Base-by-base conservation (phyloP, 2,888 invertebrate genomes). In the Lithophane socia region DNA sequence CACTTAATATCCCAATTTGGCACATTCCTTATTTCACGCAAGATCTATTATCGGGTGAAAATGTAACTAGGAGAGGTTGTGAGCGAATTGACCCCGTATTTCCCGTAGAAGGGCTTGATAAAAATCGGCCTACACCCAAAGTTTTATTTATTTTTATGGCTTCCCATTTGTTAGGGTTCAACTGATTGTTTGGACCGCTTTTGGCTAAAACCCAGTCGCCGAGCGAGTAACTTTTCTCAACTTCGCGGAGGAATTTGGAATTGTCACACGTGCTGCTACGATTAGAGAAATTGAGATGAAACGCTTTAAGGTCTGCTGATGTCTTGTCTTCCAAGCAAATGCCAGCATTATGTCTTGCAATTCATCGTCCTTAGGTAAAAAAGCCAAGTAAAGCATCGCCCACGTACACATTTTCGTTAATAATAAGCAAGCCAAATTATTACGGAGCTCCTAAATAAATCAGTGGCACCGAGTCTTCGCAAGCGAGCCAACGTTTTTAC, bases 131-230 rank as follows among this genome's bases (percentile, higher is more conserved):
- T 83, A 88, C 86, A 83, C 90, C 90, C 87, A 89, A 90, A 93
- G 92, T 93, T 94, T 94, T 93, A 93, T 94, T 94, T 94, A 93
- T 94, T 94, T 93, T 93, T 93, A 94, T 92, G 88, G 90, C 90
- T 90, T 16, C 77, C 91, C 92, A 93, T 94, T 93, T 93, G 92
- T 93, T 92, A 92, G 89, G 88, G 92, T 90, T 88, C 90, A 90
- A 92, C 92, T 92, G 92, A 92, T 92, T 92, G 86, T 86, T 89
- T 77, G 84, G 75, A 85, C 88, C 81, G 86, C 84, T 87, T 87
- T 86, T 79, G 84, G 84, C 72, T 68, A 64, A 75, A 78, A 49
- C 52, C 52, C 71, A 61, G 68, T 68, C 61, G 37, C 42, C 21
- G 13, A 56, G n/a, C 49, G 29, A 69, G 56, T 24, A 77, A 52